Evolutionary conservation across 2,888 invertebrate genomes (phyloP), one percentile per base, ranked within the genome.

Genomic region (Chymomyza procnemis): DNA sequence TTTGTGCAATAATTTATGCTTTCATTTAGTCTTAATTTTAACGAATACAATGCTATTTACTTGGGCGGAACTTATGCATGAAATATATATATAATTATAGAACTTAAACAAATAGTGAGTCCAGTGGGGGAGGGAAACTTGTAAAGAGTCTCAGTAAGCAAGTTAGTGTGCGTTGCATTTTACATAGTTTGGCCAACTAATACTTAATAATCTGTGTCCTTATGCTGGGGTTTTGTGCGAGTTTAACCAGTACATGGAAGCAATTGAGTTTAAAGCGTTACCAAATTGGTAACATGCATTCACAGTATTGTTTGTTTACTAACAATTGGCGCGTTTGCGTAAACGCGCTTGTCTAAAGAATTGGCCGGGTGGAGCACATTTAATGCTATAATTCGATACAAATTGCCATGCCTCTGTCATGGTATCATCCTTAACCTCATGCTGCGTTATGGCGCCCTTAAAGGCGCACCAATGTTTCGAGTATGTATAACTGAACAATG

Each of bases 401-500:
- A 85, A 88, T 16, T 85, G 84, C 76, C 91, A 91, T 4, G 89
- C 88, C 30, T 91, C 89, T 57, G 91, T 88, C 91, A 93, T 92
- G 68, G 88, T 90, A 19, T 91, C 90, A 19, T 92, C 91, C 69
- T 90, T 92, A 16, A 93, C 89, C 76, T 92, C 92, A 81, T 94
- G 94, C 67, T 93, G 92, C 0, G 93, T 93, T 22, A 93, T 92
- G 62, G 91, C 91, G 54, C 91, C 92, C 73, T 90, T 91, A 54
- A 92, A 91, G 26, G 91, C 90, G 76, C 94, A 94, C 22, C 91
- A 85, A 67, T 93, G 92, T 21, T 81, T 80, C 0, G 88, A 88
- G 59, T 80, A 84, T 88, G 88, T 80, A 88, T 92, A 80, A 91
- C 91, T 83, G 90, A 96, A 96, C 19, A 93, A 92, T 1, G 93